Conservation (phyloP, 1,140 invertebrate genomes). For the Zelostemma sp. region DNA sequence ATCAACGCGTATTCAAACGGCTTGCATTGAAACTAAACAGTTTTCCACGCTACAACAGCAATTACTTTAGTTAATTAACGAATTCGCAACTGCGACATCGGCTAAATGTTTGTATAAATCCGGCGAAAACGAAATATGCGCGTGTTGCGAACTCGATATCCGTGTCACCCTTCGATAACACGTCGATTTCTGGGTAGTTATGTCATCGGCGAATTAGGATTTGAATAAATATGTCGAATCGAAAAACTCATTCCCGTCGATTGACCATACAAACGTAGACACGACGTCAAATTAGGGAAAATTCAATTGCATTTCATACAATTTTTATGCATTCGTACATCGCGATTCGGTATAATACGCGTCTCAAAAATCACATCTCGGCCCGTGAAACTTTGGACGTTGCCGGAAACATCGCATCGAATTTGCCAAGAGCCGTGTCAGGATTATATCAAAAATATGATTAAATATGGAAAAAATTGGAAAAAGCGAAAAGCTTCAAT, state of each 20-base stretch:
- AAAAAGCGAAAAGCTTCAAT: background rate
- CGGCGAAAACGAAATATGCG: conserved; percentile 17
- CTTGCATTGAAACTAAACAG: conserved; percentile 1
- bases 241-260: no score
- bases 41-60: conserved; percentile 47
- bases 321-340: no score
- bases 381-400: no score
- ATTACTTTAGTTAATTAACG: conserved; percentile 66
- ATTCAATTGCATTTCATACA: no score
- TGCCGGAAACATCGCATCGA: no score
- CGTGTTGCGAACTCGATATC: background rate
- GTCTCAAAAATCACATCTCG: no score
- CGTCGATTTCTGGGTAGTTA: conserved; percentile 21
- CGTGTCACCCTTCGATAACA: conserved; percentile 4
- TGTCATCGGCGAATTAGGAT: background rate
- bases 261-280: background rate
- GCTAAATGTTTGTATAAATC: conserved; percentile 47
- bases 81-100: conserved; percentile 60
- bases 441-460: no score
- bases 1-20: background rate
- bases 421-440: no score
- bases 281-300: no score
- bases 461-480: no score
- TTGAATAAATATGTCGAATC: background rate
- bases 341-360: no score